Evolutionary conservation across 1,140 invertebrate genomes (phyloP), one percentile per base, ranked within the genome.

Genomic region (Diorhabda elongata): DNA sequence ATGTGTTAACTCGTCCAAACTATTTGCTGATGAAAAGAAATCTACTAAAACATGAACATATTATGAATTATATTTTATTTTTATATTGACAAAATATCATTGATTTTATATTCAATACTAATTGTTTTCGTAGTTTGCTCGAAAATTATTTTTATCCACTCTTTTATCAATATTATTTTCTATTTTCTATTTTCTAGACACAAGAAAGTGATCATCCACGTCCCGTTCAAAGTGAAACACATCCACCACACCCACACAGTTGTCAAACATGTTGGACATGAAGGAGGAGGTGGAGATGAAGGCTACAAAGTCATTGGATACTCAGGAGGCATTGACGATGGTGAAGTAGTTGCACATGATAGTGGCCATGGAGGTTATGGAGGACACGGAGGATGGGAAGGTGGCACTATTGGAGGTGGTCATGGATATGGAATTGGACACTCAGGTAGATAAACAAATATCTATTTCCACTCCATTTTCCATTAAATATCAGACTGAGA

Each of bases 181-280:
- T 42, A 6, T 60, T 26, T 7, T 3, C 26, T 5, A 6, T 56
- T 64, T 73, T 83, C 81, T 58, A 68, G 71, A 68, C 85, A 87
- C 76, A 86, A 87, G 77, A 86, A 86, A 73, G 83, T 87, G 60
- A 82, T 87, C 69, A 87, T 87, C 75, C 86, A 87, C 76, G 85
- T 87, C 3, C 85, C 86, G 2, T 78, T 84, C 72, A 85, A 84
- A 74, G 84, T 87, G 58, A 86, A 87, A 65, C 83, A 84, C 66
- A 84, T 86, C 71, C 85, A 87, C 69, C 85, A 87, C 74, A 86
- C 85, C 45, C 85, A 86, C 75, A 87, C 86, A 4, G 83, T 87
- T 45, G 84, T 85, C 68, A 87, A 87, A 69, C 85, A 87, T 71
- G 80, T 87, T 44, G 76, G 75, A 11, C 75, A 74, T 47, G 73